These are phyloP conservation scores for Euthynnus affinis DNA, from an alignment of 2,797 vertebrate species.

Conservation along the genomic window DNA sequence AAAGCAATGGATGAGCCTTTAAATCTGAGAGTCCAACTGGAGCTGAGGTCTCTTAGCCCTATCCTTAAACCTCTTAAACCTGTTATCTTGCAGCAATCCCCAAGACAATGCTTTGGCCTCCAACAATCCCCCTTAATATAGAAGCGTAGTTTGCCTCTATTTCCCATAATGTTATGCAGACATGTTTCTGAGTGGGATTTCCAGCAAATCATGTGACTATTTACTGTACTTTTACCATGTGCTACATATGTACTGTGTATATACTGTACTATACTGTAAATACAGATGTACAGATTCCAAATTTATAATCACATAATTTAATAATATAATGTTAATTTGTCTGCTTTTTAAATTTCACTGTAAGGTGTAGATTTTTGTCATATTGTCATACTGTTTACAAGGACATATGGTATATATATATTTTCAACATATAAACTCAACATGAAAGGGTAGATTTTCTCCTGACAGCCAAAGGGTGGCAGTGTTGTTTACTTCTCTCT, in stretches of 20 bases:
- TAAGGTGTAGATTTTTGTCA: not conserved
- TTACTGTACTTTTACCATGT: not conserved
- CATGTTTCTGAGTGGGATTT: not conserved
- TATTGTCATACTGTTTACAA: not conserved
- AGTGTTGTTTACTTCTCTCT: constrained; percentile 46
- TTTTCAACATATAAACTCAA: not conserved
- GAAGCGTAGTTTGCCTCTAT: constrained; percentile 39
- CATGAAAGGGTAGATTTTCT: constrained; percentile 2
- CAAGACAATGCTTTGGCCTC: constrained; percentile 55
- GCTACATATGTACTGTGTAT: not conserved
- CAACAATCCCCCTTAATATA: constrained; percentile 43
- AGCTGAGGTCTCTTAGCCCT: constrained; percentile 58
- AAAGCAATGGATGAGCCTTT: constrained; percentile 57
- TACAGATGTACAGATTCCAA: not conserved
- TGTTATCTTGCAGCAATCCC: constrained; percentile 53
- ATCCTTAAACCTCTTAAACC: constrained; percentile 66
- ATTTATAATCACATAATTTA: no score
- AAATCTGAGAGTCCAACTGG: constrained; percentile 59
- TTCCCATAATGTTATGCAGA: constrained; percentile 26
- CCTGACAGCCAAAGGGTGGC: constrained; percentile 67
- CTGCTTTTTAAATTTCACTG: not conserved
- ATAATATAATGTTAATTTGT: no score
- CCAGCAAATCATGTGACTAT: not conserved
- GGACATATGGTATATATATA: not conserved
- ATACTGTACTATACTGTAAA: not conserved